Evolutionary conservation across 2,113 vertebrate genomes (phyloP).

Genomic region (Bos taurus): DNA sequence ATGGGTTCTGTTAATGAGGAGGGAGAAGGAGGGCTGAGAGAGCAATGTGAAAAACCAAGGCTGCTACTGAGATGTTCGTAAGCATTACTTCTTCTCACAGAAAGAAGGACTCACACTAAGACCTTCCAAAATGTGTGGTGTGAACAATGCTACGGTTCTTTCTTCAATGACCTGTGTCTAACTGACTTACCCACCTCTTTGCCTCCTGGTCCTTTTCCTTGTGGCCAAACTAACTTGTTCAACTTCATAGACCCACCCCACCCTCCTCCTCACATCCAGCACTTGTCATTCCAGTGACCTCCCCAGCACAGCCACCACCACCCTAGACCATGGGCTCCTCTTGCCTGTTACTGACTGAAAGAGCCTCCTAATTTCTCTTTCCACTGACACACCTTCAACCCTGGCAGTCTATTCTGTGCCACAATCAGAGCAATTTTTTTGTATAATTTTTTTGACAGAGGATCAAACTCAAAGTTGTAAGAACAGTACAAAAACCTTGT

Average conservation of each 20-base stretch:
- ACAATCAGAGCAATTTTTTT: background rate
- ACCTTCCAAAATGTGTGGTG: background rate
- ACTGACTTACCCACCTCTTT: background rate
- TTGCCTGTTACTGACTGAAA: background rate
- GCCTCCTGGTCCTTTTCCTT: background rate
- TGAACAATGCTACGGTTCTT: background rate
- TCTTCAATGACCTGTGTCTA: background rate
- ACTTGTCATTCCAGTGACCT: background rate
- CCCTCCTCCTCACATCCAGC: background rate
- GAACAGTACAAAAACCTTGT: background rate
- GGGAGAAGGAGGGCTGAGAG: background rate
- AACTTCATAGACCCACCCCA: background rate
- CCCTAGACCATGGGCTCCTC: background rate
- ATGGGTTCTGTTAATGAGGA: background rate
- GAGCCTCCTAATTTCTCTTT: background rate
- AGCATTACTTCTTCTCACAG: background rate
- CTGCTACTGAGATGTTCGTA: background rate
- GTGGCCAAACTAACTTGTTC: background rate
- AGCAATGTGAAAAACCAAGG: background rate
- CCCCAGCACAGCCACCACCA: no score
- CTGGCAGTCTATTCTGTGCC: background rate
- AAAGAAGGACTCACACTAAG: background rate
- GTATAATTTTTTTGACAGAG: background rate
- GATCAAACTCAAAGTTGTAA: background rate
- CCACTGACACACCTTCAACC: background rate